Conservation (phyloP, 1,140 invertebrate species). For the Drosophila malerkotliana region DNA sequence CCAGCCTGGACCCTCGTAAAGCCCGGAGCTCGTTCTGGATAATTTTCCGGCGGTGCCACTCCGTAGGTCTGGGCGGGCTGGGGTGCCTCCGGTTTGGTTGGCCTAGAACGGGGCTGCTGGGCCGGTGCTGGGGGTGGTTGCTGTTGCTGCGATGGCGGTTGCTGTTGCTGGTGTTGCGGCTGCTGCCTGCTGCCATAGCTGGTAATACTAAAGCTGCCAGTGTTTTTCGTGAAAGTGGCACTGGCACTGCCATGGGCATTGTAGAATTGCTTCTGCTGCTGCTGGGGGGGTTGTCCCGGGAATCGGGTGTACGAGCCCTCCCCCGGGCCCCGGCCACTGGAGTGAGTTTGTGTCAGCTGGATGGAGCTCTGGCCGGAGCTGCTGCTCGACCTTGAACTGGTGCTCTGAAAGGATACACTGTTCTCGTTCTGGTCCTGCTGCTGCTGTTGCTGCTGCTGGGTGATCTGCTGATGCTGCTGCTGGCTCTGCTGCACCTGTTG, state of each 20-base stretch:
- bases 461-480: constrained; percentile 47
- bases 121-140: constrained; percentile 29
- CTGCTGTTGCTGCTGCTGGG: constrained; percentile 48
- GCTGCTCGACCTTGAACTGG: constrained; percentile 48
- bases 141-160: constrained; percentile 26
- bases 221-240: constrained; percentile 68
- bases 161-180: constrained; percentile 31
- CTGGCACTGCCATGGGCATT: constrained; percentile 70
- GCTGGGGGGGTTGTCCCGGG: constrained; percentile 46
- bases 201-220: constrained; percentile 75
- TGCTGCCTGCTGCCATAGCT: constrained; percentile 64
- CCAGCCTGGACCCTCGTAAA: constrained; percentile 82
- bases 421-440: constrained; percentile 58
- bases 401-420: constrained; percentile 62
- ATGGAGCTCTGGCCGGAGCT: constrained; percentile 50
- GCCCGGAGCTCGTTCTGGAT: constrained; percentile 76
- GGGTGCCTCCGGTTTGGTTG: constrained; percentile 51
- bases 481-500: constrained; percentile 55
- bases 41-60: constrained; percentile 61
- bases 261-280: constrained; percentile 67
- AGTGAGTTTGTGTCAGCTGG: constrained; percentile 55
- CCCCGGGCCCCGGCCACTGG: constrained; percentile 54
- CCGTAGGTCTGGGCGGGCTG: constrained; percentile 66
- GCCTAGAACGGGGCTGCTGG: constrained; percentile 38
- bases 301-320: constrained; percentile 65